phyloP scores from a whole-genome alignment of 2,888 invertebrate genomes.

The Dolichomitus sp. region DNA sequence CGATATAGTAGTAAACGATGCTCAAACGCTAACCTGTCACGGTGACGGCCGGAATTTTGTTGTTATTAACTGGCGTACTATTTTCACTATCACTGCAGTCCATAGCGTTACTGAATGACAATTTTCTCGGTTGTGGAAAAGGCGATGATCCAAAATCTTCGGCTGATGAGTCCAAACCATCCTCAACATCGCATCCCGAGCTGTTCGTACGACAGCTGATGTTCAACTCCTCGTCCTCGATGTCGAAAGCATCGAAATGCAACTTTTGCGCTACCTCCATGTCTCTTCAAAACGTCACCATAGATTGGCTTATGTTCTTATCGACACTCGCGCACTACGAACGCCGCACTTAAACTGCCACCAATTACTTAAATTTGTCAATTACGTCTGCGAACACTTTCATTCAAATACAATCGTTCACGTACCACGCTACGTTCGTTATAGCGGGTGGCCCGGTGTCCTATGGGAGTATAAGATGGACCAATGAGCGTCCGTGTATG shows the following conservation, averaged over 20 bases:
- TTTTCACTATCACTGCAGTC: conserved; percentile 82
- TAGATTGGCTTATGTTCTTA: conserved; percentile 37
- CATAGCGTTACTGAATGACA: conserved; percentile 88
- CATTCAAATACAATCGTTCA: conserved; percentile 76
- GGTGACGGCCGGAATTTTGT: conserved; percentile 73
- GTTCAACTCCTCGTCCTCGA: conserved; percentile 87
- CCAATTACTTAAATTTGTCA: conserved; percentile 64
- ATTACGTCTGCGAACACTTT: conserved; percentile 70
- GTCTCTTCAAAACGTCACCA: conserved; percentile 57
- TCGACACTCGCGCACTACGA: conserved; percentile 47
- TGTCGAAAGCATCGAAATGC: conserved; percentile 83
- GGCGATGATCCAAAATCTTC: conserved; percentile 88
- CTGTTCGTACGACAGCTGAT: conserved; percentile 86
- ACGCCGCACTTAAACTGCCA: conserved; percentile 54
- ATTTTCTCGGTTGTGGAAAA: conserved; percentile 88
- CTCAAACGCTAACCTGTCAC: conserved; percentile 81
- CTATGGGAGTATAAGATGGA: conserved; percentile 64
- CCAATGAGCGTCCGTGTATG: conserved; percentile 71
- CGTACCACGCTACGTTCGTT: conserved; percentile 79
- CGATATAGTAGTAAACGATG: conserved; percentile 37
- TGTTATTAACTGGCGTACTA: conserved; percentile 68
- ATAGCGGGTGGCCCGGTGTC: conserved; percentile 78
- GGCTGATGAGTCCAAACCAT: conserved; percentile 89
- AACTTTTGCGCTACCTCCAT: conserved; percentile 84
- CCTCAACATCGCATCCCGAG: conserved; percentile 90